Percentiles rank a stretch among this genome's conserved stretches.
phyloP scores from a whole-genome alignment of 64 coral and sea anemone species.

The Montipora efflorescens region DNA sequence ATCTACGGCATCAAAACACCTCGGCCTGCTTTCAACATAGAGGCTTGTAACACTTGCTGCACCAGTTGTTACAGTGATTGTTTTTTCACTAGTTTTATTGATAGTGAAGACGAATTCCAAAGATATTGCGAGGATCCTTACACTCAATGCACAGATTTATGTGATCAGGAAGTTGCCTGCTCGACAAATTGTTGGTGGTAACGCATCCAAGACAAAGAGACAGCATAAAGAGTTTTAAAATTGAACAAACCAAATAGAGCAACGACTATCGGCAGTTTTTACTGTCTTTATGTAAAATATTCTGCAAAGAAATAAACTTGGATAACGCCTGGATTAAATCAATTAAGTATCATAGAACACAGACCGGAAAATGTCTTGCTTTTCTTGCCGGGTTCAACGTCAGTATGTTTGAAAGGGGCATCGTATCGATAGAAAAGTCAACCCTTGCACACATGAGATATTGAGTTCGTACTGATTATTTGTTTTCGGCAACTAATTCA shows the following conservation, averaged over 20 bases:
- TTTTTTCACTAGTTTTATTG: neutral
- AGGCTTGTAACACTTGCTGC: neutral
- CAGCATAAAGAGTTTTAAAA: neutral
- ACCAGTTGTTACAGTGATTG: neutral
- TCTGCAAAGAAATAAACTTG: too few species aligned
- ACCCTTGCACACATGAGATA: too few species aligned
- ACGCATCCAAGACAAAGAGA: neutral
- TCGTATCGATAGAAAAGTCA: too few species aligned
- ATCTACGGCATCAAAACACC: neutral
- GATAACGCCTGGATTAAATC: too few species aligned
- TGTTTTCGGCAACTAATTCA: too few species aligned
- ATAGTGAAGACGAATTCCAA: neutral
- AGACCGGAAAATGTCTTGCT: too few species aligned
- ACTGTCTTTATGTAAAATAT: neutral
- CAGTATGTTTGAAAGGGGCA: too few species aligned
- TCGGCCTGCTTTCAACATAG: neutral
- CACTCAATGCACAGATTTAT: neutral
- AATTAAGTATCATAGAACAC: too few species aligned
- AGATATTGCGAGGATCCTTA: neutral
- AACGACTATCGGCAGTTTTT: neutral
- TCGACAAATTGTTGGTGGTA: neutral
- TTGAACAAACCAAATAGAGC: neutral
- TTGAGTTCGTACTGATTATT: too few species aligned
- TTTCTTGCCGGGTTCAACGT: too few species aligned
- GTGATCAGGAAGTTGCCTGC: neutral